These are phyloP conservation scores for Perccottus glenii DNA, from an alignment of 2,113 vertebrate species.

Conservation along the genomic window DNA sequence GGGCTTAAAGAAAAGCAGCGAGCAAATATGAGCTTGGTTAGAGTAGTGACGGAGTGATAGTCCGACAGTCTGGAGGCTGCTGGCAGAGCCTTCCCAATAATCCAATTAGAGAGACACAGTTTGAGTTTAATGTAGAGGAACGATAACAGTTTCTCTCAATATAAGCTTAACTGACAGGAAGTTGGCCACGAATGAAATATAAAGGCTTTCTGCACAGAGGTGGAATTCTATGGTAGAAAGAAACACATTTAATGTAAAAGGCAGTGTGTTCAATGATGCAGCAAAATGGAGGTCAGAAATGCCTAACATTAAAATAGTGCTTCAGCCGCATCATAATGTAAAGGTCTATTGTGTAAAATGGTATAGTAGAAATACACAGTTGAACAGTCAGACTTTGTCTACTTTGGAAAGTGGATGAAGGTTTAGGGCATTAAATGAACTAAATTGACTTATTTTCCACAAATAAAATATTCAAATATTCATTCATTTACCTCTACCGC, in stretches of 20 bases:
- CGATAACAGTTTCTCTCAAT: slow-evolving; percentile 6
- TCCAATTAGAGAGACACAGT: slow-evolving; percentile 28
- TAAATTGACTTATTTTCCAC: too few relatives aligned
- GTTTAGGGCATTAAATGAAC: too few relatives aligned
- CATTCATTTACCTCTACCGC: too few relatives aligned
- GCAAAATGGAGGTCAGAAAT: not conserved
- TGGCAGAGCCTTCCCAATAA: slow-evolving; percentile 18
- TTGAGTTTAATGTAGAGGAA: slow-evolving; percentile 33
- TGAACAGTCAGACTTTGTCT: too few relatives aligned
- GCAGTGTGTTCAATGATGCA: not conserved
- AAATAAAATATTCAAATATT: too few relatives aligned
- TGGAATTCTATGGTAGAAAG: not conserved
- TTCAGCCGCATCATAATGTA: too few relatives aligned
- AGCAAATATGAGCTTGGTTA: slow-evolving; percentile 17
- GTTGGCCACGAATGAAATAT: slow-evolving; percentile 6
- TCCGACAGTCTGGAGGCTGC: slow-evolving; percentile 13
- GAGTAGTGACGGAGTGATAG: not conserved
- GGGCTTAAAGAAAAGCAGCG: slow-evolving; percentile 14
- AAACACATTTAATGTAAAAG: not conserved
- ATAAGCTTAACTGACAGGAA: slow-evolving; percentile 13
- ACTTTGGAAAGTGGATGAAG: too few relatives aligned
- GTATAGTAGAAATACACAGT: too few relatives aligned
- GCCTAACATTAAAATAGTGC: too few relatives aligned
- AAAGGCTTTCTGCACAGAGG: slow-evolving; percentile 1
- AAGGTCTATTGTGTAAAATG: too few relatives aligned